phyloP scores from a whole-genome alignment of 2,888 invertebrate genomes.

The Ornithoptera priamus region DNA sequence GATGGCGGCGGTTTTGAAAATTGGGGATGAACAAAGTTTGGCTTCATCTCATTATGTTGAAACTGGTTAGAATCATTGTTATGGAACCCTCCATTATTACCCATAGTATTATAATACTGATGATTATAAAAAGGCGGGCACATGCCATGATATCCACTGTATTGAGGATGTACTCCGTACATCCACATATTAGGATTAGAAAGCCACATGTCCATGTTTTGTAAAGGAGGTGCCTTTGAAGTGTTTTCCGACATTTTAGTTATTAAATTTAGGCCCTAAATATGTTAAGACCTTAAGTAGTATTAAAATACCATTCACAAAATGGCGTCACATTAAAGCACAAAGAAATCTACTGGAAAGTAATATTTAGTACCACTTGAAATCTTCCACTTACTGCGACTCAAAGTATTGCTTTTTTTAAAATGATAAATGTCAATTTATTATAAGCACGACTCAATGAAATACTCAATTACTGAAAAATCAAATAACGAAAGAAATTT shows the following conservation, averaged over 20 bases:
- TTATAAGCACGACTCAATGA: no score
- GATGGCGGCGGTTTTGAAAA: slow-evolving; percentile 63
- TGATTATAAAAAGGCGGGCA: slow-evolving; percentile 76
- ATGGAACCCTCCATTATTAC: slow-evolving; percentile 44
- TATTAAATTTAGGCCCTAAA: slow-evolving; percentile 14
- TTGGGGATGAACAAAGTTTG: slow-evolving; percentile 52
- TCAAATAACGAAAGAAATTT: no score
- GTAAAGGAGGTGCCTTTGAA: slow-evolving; percentile 70
- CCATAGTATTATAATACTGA: slow-evolving; percentile 68
- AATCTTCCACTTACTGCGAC: slow-evolving; percentile 19
- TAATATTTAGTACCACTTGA: slow-evolving; percentile 13
- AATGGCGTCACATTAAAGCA: slow-evolving; percentile 29
- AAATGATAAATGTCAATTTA: no score
- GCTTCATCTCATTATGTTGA: slow-evolving; percentile 55
- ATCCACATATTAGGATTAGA: slow-evolving; percentile 70
- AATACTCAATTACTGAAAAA: no score
- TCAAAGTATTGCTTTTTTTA: not conserved
- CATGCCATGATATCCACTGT: slow-evolving; percentile 67
- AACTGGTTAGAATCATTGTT: slow-evolving; percentile 55
- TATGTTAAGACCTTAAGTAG: slow-evolving; percentile 13
- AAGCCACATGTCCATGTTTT: slow-evolving; percentile 70
- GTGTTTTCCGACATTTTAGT: slow-evolving; percentile 61
- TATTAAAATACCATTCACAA: slow-evolving; percentile 29
- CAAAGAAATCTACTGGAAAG: slow-evolving; percentile 13
- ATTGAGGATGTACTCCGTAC: slow-evolving; percentile 66